Percentiles rank a stretch among this genome's conserved stretches.
These are phyloP conservation scores for Zaprionus ghesquierei DNA, from an alignment of 1,140 invertebrate species.

Conservation along the genomic window DNA sequence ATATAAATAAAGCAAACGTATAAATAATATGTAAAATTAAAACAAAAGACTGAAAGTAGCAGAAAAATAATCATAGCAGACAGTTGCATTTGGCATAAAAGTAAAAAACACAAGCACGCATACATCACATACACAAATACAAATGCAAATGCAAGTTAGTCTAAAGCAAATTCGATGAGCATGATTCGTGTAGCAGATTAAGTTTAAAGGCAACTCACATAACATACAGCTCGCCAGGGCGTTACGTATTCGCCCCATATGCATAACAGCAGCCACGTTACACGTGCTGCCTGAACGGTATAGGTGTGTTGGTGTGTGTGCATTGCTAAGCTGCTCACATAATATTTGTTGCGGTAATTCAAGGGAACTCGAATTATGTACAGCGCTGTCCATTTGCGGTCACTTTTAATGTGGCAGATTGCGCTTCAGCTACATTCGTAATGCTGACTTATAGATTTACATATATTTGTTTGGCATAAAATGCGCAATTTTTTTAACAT, in stretches of 20 bases:
- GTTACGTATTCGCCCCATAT: constrained; percentile 68
- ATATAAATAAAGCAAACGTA: constrained; percentile 48
- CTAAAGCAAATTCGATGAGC: too few species aligned
- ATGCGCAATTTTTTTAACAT: constrained; percentile 24
- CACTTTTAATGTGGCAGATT: neutral
- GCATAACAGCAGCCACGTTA: constrained; percentile 41
- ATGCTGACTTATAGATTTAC: constrained; percentile 48
- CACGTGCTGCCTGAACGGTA: neutral
- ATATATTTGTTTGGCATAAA: constrained; percentile 26
- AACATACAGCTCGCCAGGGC: neutral
- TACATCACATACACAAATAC: too few species aligned
- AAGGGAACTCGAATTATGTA: neutral
- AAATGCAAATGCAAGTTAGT: too few species aligned
- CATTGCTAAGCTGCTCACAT: constrained; percentile 15
- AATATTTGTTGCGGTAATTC: constrained; percentile 53
- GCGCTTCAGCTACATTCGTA: constrained; percentile 1
- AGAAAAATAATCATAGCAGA: constrained; percentile 4
- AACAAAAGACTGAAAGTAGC: constrained; percentile 20
- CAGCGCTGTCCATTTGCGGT: constrained; percentile 14
- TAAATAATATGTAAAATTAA: constrained; percentile 48
- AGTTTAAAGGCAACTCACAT: constrained; percentile 30
- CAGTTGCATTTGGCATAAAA: too few species aligned
- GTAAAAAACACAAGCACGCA: too few species aligned
- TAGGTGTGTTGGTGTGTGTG: constrained; percentile 24
- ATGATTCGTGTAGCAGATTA: too few species aligned